Base-by-base conservation (phyloP, 1,140 invertebrate species). In the Aricia agestis region DNA sequence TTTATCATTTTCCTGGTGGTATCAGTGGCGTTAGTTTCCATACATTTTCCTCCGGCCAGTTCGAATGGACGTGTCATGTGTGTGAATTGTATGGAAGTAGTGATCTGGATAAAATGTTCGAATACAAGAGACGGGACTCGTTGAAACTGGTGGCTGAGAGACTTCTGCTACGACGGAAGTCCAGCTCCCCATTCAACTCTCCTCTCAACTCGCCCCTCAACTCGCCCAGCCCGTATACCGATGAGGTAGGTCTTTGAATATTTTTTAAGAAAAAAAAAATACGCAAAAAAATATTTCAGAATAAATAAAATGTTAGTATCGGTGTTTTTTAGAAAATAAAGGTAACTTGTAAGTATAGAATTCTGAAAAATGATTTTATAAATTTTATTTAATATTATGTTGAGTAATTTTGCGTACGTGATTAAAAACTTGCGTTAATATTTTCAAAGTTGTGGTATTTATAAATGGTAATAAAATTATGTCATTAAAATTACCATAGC, bases 31-130 rank as follows among this genome's bases (percentile, higher is more conserved):
- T 18, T 18, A 72, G 71, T 77, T 76, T 76, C 73, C 76, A 77
- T 70, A 67, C 73, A 87, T 87, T 87, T 84, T 82, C 83, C 82
- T 81, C 66, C 76, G 80, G 81, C 82, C 82, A 72, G 57, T 71
- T 77, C 70, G 80, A 68, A 76, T 83, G 82, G 74, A 85, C 84
- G 84, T 80, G 68, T 61, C 57, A 32, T 69, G 68, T 68, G 69
- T 71, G 66, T 63, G 59, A 19, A 63, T 4, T 63, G 18, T 6
- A 18, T 63, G 18, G 36, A 36, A 19, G 59, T 31, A 63, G 18
- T 71, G 15, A 52, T 32, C 61, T 58, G 52, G 6, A 32, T 15
- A 67, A 52, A 68, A 25, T 17, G 58, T 59, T 19, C 17, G 58
- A 68, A 42, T 25, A 69, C 59, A 18, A 69, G 7, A 45, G 68